These are phyloP conservation scores for Trichacis sp. DNA, from an alignment of 2,888 invertebrate genomes.

Conservation along the genomic window DNA sequence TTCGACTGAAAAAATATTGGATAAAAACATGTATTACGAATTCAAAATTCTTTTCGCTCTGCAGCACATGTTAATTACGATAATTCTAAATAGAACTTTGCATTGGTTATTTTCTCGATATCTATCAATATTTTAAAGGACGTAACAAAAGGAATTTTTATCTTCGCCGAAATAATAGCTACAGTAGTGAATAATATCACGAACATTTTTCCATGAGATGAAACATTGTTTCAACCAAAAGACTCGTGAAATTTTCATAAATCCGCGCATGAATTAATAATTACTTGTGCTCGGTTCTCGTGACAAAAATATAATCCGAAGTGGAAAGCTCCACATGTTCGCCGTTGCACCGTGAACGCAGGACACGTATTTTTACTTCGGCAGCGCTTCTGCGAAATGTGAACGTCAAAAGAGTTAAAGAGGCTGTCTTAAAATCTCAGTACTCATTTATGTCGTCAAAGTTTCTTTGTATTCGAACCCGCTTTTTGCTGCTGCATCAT, in stretches of 20 bases:
- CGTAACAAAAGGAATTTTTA: too few species aligned
- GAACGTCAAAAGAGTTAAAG: slow-evolving; percentile 57
- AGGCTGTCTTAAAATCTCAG: slow-evolving; percentile 51
- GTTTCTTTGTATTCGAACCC: slow-evolving; percentile 49
- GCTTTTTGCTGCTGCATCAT: slow-evolving; percentile 36
- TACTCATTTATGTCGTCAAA: slow-evolving; percentile 53
- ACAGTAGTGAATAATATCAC: too few species aligned
- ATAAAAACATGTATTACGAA: too few species aligned
- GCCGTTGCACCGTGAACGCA: slow-evolving; percentile 23
- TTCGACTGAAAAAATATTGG: too few species aligned
- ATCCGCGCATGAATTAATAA: slow-evolving; percentile 6
- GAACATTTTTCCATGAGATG: not conserved
- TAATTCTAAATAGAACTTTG: not conserved
- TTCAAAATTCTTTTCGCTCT: slow-evolving; percentile 7
- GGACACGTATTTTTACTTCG: slow-evolving; percentile 58
- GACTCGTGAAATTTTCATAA: not conserved
- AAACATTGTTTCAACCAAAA: not conserved
- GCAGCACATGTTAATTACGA: not conserved
- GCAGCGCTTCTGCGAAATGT: slow-evolving; percentile 57
- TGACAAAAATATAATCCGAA: slow-evolving; percentile 27
- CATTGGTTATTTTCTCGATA: not conserved
- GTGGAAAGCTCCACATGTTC: slow-evolving; percentile 28
- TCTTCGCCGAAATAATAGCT: too few species aligned
- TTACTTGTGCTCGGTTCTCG: slow-evolving; percentile 21
- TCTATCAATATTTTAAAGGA: too few species aligned